phyloP scores from a whole-genome alignment of 2,113 vertebrate species.

The Lanius ludovicianus region DNA sequence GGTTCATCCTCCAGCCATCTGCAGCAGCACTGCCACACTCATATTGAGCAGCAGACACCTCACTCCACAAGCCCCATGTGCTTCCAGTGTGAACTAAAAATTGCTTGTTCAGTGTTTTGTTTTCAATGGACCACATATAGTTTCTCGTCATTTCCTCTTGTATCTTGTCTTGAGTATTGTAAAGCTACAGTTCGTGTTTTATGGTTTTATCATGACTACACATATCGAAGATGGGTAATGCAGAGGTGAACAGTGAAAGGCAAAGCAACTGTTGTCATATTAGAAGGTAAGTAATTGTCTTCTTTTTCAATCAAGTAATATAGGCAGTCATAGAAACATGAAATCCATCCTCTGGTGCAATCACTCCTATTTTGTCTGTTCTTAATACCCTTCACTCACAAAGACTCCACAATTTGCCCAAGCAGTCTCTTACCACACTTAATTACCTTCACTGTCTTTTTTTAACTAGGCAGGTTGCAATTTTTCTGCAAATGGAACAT shows the following conservation, averaged over 20 bases:
- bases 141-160: background rate
- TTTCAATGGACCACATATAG: background rate
- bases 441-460: background rate
- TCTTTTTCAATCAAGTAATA: background rate
- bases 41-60: background rate
- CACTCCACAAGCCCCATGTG: background rate
- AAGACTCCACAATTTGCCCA: background rate
- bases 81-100: background rate
- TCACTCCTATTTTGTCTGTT: background rate
- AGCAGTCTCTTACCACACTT: background rate
- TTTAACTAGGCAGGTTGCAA: background rate
- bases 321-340: background rate
- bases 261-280: background rate
- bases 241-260: background rate
- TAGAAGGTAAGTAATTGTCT: background rate
- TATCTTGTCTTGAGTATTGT: background rate
- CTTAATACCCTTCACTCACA: background rate
- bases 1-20: background rate
- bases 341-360: background rate
- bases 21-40: background rate
- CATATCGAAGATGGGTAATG: background rate
- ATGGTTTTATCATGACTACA: background rate
- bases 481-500: background rate
- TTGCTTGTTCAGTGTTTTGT: background rate
- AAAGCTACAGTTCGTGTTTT: background rate